Conservation (phyloP, 2,888 invertebrate species). For the Agrotis clavis region DNA sequence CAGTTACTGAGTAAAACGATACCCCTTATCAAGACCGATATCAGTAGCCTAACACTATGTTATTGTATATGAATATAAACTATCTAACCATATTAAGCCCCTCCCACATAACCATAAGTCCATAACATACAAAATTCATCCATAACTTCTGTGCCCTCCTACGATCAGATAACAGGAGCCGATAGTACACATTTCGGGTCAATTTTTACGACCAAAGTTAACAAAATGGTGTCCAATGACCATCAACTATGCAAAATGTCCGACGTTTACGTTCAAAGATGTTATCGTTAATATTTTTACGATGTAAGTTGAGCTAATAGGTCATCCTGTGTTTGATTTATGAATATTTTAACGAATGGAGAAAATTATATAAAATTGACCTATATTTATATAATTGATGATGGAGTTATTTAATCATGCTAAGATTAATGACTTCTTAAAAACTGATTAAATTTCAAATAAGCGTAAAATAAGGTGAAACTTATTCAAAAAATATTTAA, state of each 20-base stretch:
- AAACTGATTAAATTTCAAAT: slow-evolving; percentile 1
- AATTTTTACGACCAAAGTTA: slow-evolving; percentile 60
- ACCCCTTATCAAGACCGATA: not conserved
- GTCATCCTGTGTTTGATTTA: slow-evolving; percentile 58
- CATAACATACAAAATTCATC: slow-evolving; percentile 14
- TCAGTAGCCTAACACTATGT: slow-evolving; percentile 4
- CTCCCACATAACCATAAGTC: slow-evolving; percentile 52
- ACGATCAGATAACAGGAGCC: slow-evolving; percentile 54
- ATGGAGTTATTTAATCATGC: not conserved
- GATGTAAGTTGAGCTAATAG: slow-evolving; percentile 60
- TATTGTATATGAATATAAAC: not conserved
- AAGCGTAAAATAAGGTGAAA: not conserved
- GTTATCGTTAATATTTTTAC: slow-evolving; percentile 66
- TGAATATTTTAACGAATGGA: slow-evolving; percentile 50
- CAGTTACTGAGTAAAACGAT: too few species aligned
- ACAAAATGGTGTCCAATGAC: slow-evolving; percentile 63
- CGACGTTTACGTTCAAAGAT: slow-evolving; percentile 47
- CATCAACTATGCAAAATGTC: slow-evolving; percentile 64
- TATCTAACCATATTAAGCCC: slow-evolving; percentile 13
- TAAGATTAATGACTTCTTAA: slow-evolving; percentile 4
- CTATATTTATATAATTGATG: slow-evolving; percentile 25
- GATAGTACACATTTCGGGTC: slow-evolving; percentile 59
- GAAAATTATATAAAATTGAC: slow-evolving; percentile 31
- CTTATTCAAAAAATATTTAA: too few species aligned
- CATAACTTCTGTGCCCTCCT: slow-evolving; percentile 55